Conservation (phyloP, 2,888 invertebrate species). For the Ephialtes manifestator region DNA sequence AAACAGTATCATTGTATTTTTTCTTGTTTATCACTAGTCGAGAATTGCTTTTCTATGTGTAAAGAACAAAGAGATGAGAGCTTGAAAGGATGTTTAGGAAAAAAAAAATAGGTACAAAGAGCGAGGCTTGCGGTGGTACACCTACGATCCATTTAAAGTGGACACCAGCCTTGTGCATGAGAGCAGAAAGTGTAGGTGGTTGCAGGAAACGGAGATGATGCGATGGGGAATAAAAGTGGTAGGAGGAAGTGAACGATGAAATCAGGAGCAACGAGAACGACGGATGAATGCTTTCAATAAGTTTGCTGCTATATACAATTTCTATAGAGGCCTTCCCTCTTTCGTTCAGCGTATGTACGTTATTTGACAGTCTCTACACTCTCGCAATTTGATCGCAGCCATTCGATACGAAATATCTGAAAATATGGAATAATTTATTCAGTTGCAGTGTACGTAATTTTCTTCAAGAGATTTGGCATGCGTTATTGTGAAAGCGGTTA, state of each 20-base stretch:
- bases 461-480: background rate
- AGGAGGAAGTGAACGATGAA: conserved; percentile 2
- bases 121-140: background rate
- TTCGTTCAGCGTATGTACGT: background rate
- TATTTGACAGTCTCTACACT: conserved; percentile 3
- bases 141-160: conserved; percentile 4
- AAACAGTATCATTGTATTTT: background rate
- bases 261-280: background rate
- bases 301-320: background rate
- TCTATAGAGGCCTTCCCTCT: background rate
- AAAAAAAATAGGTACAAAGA: conserved; percentile 5
- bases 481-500: background rate
- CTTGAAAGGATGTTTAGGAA: background rate
- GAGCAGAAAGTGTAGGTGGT: background rate
- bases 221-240: background rate
- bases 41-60: background rate
- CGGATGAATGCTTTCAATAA: conserved; percentile 10
- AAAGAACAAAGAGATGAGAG: background rate
- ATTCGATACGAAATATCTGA: background rate
- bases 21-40: background rate
- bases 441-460: background rate
- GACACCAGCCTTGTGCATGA: background rate
- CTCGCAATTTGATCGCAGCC: conserved; percentile 15
- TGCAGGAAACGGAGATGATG: background rate
- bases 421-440: background rate